Conservation (phyloP, 1,140 invertebrate species). For the Monochamus saltuarius region DNA sequence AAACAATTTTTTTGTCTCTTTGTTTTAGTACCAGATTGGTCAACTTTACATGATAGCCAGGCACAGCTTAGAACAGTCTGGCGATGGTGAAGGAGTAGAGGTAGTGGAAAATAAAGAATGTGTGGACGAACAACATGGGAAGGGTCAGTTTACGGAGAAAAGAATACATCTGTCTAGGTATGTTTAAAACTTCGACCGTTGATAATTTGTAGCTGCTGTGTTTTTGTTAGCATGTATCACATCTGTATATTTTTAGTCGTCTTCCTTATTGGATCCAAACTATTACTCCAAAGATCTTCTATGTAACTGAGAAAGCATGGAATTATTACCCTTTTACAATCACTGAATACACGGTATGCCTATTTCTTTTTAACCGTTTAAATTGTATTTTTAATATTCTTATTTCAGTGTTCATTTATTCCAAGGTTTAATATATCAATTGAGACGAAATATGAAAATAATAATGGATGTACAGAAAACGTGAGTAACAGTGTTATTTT, state of each 20-base stretch:
- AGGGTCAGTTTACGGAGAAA: constrained; percentile 89
- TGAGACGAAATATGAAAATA: constrained; percentile 87
- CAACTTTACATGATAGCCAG: constrained; percentile 94
- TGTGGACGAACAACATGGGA: constrained; percentile 76
- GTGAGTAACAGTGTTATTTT: constrained; percentile 61
- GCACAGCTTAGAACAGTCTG: constrained; percentile 88
- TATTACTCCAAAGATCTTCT: constrained; percentile 86
- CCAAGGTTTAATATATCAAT: constrained; percentile 87
- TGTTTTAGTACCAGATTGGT: constrained; percentile 81
- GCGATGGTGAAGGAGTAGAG: constrained; percentile 89
- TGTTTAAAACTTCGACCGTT: constrained; percentile 1
- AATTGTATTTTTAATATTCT: constrained; percentile 12
- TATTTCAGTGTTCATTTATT: constrained; percentile 84
- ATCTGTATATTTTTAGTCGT: constrained; percentile 61
- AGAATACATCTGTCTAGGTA: constrained; percentile 87
- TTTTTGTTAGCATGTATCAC: constrained; percentile 17
- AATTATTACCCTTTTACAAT: constrained; percentile 93
- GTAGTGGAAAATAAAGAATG: constrained; percentile 82
- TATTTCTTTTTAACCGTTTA: constrained; percentile 1
- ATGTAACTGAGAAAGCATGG: constrained; percentile 92
- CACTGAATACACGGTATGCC: constrained; percentile 70
- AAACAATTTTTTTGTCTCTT: constrained; percentile 17
- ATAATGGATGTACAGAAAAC: constrained; percentile 86
- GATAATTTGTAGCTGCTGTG: not conserved
- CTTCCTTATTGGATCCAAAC: constrained; percentile 88